Percentiles rank a stretch among this genome's conserved stretches.
These are phyloP conservation scores for Anthonomus grandis DNA, from an alignment of 1,140 invertebrate species.

Conservation along the genomic window DNA sequence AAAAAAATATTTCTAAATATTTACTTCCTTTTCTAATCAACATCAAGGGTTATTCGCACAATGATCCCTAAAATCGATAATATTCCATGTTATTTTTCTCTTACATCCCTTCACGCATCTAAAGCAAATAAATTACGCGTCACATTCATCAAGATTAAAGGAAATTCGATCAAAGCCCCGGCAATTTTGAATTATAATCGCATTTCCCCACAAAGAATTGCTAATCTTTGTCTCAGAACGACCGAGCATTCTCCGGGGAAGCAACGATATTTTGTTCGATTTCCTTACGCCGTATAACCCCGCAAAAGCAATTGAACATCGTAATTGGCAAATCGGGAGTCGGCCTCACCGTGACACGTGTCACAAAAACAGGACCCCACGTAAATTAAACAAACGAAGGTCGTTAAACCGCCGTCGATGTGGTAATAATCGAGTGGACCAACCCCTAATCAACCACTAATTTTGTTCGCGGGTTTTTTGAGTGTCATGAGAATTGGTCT, in stretches of 20 bases:
- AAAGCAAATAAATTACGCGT: constrained; percentile 26
- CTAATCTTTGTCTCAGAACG: constrained; percentile 28
- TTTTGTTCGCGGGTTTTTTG: background rate
- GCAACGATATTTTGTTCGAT: constrained; percentile 34
- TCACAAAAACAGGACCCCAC: constrained; percentile 38
- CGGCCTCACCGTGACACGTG: constrained; percentile 37
- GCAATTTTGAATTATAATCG: constrained; percentile 28
- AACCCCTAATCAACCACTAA: constrained; percentile 14
- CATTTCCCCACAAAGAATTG: constrained; percentile 28
- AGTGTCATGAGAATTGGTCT: background rate
- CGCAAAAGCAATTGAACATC: constrained; percentile 39
- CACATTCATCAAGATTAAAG: constrained; percentile 27
- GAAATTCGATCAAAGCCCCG: constrained; percentile 27
- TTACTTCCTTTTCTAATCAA: too few relatives aligned
- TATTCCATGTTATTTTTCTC: too few relatives aligned
- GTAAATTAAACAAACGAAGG: constrained; percentile 34
- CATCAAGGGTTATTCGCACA: too few relatives aligned
- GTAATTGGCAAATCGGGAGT: constrained; percentile 41
- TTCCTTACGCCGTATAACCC: constrained; percentile 33
- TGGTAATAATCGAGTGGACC: constrained; percentile 18
- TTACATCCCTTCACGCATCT: too few relatives aligned
- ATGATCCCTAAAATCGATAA: too few relatives aligned
- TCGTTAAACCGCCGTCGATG: constrained; percentile 22
- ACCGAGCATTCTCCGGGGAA: constrained; percentile 25
- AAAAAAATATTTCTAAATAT: too few relatives aligned